Percentiles rank a stretch among this genome's conserved stretches.
Evolutionary conservation across 1,140 invertebrate species (phyloP).

Genomic region (Platyscapa corneri): DNA sequence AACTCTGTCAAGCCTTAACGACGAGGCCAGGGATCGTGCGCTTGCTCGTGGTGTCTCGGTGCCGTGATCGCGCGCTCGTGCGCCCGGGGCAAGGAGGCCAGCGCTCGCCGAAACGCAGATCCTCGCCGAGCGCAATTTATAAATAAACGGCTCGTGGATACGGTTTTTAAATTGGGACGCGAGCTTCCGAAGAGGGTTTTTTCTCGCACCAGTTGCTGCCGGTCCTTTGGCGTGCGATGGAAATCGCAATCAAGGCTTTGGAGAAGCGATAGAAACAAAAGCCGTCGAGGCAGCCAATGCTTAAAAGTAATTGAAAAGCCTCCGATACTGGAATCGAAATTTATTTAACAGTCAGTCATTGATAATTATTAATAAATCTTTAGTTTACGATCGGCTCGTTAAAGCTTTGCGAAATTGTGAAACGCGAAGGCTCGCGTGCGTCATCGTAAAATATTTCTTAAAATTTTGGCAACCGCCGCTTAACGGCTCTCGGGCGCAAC

Average conservation of each 20-base stretch:
- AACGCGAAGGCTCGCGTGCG: background rate
- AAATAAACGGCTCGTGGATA: constrained; percentile 45
- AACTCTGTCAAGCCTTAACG: constrained; percentile 36
- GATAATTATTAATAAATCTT: background rate
- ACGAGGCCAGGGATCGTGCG: constrained; percentile 13
- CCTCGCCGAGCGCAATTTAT: constrained; percentile 35
- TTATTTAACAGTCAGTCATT: too few species aligned
- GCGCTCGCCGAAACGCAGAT: background rate
- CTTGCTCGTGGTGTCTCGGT: background rate
- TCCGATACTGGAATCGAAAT: too few species aligned
- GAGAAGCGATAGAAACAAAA: too few species aligned
- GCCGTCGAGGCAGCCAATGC: too few species aligned
- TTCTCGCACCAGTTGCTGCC: too few species aligned
- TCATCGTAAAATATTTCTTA: background rate
- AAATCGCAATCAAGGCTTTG: too few species aligned
- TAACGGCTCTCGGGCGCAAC: background rate
- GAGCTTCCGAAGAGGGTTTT: too few species aligned
- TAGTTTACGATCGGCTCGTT: background rate
- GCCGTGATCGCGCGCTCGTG: constrained; percentile 23
- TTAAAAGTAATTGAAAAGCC: too few species aligned
- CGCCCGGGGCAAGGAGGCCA: background rate
- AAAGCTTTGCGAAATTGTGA: background rate
- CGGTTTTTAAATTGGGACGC: constrained; percentile 40
- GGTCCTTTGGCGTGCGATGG: too few species aligned
- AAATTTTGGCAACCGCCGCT: background rate